These are phyloP conservation scores for Chloroceryle inda DNA, from an alignment of 2,797 vertebrate genomes.

Conservation along the genomic window DNA sequence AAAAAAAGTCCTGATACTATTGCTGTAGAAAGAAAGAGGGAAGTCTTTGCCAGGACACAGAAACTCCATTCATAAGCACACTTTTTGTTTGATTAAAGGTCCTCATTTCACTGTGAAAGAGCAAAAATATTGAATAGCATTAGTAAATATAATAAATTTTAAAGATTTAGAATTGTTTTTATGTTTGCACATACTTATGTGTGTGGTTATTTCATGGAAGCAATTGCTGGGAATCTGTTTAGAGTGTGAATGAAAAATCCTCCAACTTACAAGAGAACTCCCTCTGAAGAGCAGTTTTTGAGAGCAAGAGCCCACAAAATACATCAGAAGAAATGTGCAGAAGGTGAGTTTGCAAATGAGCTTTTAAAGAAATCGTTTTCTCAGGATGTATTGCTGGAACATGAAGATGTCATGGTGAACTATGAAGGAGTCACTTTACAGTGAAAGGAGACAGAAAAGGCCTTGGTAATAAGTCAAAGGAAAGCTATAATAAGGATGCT, in stretches of 20 bases:
- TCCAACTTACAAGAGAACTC: not conserved
- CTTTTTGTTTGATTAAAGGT: not conserved
- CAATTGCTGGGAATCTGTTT: not conserved
- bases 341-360: not conserved
- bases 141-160: not conserved
- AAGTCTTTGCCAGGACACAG: not conserved
- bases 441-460: not conserved
- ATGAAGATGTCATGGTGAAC: not conserved
- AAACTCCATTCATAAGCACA: slow-evolving; percentile 16
- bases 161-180: not conserved
- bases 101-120: not conserved
- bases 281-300: not conserved
- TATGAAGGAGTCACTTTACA: not conserved
- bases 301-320: not conserved
- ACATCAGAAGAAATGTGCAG: not conserved
- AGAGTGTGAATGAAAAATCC: not conserved
- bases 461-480: not conserved
- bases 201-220: not conserved
- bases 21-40: not conserved
- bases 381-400: not conserved
- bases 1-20: slow-evolving; percentile 18
- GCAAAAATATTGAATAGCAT: not conserved
- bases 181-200: not conserved
- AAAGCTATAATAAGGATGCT: not conserved
- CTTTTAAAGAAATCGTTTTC: not conserved